A percentile compares a stretch with the other conserved stretches of the same genome.
Conservation (phyloP, 2,888 invertebrate species). For the Calliopum simillimum region DNA sequence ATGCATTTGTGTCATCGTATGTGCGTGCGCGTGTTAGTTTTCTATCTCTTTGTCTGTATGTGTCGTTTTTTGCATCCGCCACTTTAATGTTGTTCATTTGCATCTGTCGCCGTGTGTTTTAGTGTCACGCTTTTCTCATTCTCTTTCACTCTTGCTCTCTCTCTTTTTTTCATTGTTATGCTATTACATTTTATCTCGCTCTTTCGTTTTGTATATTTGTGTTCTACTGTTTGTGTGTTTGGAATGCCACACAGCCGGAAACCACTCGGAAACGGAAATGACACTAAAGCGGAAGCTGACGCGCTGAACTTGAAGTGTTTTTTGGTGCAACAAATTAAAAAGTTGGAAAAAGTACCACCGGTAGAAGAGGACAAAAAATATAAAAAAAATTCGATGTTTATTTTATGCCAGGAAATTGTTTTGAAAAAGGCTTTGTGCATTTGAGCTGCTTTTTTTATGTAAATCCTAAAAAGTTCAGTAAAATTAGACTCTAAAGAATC, state of each 20-base stretch:
- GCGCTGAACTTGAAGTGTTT: conserved; percentile 25
- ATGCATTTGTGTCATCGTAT: neutral
- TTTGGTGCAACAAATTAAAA: conserved; percentile 16
- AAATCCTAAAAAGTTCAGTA: no score
- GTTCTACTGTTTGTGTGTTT: neutral
- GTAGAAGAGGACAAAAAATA: no score
- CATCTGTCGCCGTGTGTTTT: conserved; percentile 16
- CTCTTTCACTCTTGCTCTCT: no score
- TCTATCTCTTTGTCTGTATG: neutral
- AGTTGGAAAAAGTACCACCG: no score
- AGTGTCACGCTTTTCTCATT: neutral
- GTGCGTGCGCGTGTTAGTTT: conserved; percentile 6
- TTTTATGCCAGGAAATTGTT: no score
- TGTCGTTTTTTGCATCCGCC: conserved; percentile 2
- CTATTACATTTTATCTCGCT: no score
- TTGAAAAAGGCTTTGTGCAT: no score
- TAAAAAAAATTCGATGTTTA: no score
- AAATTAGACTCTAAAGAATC: no score
- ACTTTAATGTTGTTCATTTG: conserved; percentile 24
- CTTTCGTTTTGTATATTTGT: neutral
- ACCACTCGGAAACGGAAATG: conserved; percentile 37
- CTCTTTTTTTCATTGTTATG: no score
- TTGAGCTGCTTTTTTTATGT: no score
- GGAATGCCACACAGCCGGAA: conserved; percentile 23
- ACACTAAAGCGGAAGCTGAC: conserved; percentile 36